Evolutionary conservation across 2,113 vertebrate genomes (phyloP).

Genomic region (Psephotus haematonotus): DNA sequence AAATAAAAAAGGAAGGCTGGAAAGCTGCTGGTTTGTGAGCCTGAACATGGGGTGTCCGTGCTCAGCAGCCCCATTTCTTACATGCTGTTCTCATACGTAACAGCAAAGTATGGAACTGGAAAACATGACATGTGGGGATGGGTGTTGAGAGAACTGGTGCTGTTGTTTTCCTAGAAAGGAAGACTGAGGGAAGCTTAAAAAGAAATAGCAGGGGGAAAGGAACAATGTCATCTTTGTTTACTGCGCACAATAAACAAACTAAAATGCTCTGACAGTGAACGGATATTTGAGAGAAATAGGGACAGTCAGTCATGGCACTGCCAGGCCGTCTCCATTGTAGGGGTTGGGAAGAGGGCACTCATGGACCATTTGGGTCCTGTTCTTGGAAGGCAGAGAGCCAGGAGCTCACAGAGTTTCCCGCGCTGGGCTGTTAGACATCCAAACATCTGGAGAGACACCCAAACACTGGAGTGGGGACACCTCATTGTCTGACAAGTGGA

Average conservation of each 20-base stretch:
- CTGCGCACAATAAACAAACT: conserved; percentile 15
- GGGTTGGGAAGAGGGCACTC: not conserved
- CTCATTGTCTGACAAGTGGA: rapidly evolving
- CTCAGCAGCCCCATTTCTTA: not conserved
- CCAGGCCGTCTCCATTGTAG: not conserved
- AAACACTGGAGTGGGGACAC: not conserved
- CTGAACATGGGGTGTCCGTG: rapidly evolving
- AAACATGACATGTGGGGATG: not conserved
- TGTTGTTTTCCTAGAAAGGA: not conserved
- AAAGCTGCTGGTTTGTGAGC: not conserved
- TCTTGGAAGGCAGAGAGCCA: not conserved
- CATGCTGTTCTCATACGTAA: rapidly evolving
- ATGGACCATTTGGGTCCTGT: rapidly evolving
- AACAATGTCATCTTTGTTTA: not conserved
- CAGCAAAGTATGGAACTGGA: not conserved
- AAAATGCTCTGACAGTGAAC: not conserved
- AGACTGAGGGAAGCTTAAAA: not conserved
- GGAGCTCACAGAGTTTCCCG: not conserved
- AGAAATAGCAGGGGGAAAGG: not conserved
- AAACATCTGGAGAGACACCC: too few species aligned
- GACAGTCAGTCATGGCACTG: not conserved
- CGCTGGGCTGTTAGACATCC: rapidly evolving
- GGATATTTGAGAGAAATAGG: not conserved
- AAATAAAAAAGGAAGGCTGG: not conserved
- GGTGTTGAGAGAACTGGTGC: not conserved